phyloP scores from a whole-genome alignment of 1,140 invertebrate species.

The Drosophila rufa region DNA sequence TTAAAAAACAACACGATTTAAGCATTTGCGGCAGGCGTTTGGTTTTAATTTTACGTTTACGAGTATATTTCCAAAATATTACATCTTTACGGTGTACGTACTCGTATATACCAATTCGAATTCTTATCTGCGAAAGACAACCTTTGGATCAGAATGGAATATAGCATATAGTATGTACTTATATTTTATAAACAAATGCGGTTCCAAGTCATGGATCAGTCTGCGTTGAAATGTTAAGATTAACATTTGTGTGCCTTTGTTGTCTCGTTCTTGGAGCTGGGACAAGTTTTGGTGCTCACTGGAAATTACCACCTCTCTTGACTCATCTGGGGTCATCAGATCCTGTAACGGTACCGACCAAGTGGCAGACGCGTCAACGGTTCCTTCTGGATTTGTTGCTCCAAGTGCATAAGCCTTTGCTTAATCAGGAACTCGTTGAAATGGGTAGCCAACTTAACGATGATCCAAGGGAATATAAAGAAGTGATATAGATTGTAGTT shows the following conservation, averaged over 20 bases:
- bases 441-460: conserved; percentile 84
- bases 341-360: neutral
- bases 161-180: conserved; percentile 1
- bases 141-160: conserved; percentile 3
- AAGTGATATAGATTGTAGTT: conserved; percentile 11
- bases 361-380: conserved; percentile 46
- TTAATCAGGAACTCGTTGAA: conserved; percentile 47
- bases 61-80: neutral
- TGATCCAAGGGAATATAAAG: conserved; percentile 42
- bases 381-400: conserved; percentile 67
- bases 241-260: conserved; percentile 18
- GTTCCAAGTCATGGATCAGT: conserved; percentile 12
- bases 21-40: too few relatives aligned
- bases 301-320: conserved; percentile 21
- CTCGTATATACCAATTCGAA: neutral
- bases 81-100: neutral
- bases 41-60: too few relatives aligned
- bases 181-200: conserved; percentile 3
- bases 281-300: conserved; percentile 9
- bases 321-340: neutral
- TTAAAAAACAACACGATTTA: too few relatives aligned
- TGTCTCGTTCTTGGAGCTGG: conserved; percentile 6
- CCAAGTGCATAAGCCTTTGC: conserved; percentile 75
- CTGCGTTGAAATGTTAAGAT: conserved; percentile 31
- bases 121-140: conserved; percentile 15